phyloP scores from a whole-genome alignment of 2,888 invertebrate species.

The Epiblema foenella region DNA sequence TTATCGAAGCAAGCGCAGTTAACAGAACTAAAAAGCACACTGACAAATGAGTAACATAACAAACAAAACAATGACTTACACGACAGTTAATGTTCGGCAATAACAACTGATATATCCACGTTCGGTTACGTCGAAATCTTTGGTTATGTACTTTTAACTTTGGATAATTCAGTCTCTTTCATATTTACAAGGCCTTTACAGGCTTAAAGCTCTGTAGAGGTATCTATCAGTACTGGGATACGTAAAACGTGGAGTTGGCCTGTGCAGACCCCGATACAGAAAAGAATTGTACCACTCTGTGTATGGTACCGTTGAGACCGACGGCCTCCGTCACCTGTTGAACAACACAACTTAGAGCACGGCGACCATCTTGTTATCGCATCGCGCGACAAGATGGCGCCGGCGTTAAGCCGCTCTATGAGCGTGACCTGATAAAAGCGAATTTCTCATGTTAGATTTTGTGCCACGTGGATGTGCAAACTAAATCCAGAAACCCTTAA shows the following conservation, averaged over 20 bases:
- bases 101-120: constrained; percentile 77
- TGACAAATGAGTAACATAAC: constrained; percentile 82
- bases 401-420: constrained; percentile 44
- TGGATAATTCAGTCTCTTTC: constrained; percentile 82
- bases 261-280: constrained; percentile 86
- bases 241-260: constrained; percentile 87
- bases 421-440: constrained; percentile 39
- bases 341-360: constrained; percentile 81
- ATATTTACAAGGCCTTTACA: constrained; percentile 77
- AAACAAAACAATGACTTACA: constrained; percentile 84
- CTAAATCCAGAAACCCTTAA: constrained; percentile 49
- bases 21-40: constrained; percentile 80
- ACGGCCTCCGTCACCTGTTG: constrained; percentile 86
- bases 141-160: constrained; percentile 72
- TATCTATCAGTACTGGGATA: constrained; percentile 84
- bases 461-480: constrained; percentile 46
- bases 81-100: constrained; percentile 79
- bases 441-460: constrained; percentile 37
- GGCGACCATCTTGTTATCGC: constrained; percentile 65
- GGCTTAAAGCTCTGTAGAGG: constrained; percentile 64
- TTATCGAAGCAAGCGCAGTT: constrained; percentile 78
- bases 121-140: constrained; percentile 67
- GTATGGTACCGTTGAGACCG: constrained; percentile 86
- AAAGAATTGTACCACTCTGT: constrained; percentile 87
- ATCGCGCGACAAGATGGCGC: constrained; percentile 53